Conservation (phyloP, 2,888 invertebrate species). For the Drosophila histrio region DNA sequence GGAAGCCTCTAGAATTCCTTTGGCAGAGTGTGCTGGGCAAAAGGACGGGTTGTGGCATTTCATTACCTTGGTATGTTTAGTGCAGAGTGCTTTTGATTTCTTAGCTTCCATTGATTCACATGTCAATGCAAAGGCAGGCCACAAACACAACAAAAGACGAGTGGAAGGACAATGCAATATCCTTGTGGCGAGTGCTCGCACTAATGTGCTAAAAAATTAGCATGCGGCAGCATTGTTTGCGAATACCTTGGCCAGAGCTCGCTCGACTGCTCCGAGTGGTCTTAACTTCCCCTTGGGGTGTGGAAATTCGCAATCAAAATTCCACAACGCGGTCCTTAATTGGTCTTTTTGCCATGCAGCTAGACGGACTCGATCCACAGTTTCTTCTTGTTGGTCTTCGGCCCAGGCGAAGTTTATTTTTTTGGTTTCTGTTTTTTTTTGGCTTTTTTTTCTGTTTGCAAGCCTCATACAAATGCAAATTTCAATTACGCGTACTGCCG, state of each 20-base stretch:
- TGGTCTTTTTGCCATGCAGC: conserved; percentile 58
- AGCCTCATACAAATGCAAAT: conserved; percentile 73
- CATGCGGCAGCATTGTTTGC: conserved; percentile 14
- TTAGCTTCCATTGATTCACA: conserved; percentile 40
- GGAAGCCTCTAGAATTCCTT: conserved; percentile 44
- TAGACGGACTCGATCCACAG: conserved; percentile 12
- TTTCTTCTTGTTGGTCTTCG: conserved; percentile 44
- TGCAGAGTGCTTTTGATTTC: conserved; percentile 6
- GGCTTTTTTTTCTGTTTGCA: conserved; percentile 33
- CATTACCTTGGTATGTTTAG: conserved; percentile 10
- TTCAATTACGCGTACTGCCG: conserved; percentile 76
- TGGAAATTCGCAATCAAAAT: conserved; percentile 75
- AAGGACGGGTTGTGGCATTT: conserved; percentile 27
- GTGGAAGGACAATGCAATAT: conserved; percentile 3
- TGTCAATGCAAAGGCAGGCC: conserved; percentile 34
- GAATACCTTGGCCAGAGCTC: conserved; percentile 13
- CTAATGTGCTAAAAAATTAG: conserved; percentile 38
- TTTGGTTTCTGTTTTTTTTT: conserved; percentile 3
- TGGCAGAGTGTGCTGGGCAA: conserved; percentile 21
- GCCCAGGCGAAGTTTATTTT: conserved; percentile 25
- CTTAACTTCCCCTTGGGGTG: conserved; percentile 2
- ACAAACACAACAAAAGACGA: background rate
- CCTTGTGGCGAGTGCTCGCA: background rate
- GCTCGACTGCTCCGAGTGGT: background rate
- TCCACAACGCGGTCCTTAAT: conserved; percentile 68